phyloP scores from a whole-genome alignment of 30 jellyfish, hydroid and myxozoan genomes.

The Aurelia aurita complex sp. Pacific region DNA sequence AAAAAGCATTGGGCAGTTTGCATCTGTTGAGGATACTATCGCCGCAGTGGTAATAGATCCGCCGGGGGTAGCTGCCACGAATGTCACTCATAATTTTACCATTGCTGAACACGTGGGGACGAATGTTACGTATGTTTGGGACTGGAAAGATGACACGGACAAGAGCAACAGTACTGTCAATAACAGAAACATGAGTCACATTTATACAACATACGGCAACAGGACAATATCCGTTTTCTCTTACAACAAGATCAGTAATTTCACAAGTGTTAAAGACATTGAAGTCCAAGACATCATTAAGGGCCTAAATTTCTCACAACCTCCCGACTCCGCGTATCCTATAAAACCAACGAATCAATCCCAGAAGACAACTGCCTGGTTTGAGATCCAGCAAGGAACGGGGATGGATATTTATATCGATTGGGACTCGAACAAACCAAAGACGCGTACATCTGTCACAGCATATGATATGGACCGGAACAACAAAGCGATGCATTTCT shows the following conservation, averaged over 20 bases:
- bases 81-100: slow-evolving; percentile 11
- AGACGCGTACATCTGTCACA: slow-evolving; percentile 37
- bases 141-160: slow-evolving; percentile 66
- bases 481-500: slow-evolving; percentile 27
- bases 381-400: slow-evolving; percentile 68
- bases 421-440: slow-evolving; percentile 46
- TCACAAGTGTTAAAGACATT: slow-evolving; percentile 9
- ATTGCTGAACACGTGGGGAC: slow-evolving; percentile 60
- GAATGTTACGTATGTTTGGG: slow-evolving; percentile 76
- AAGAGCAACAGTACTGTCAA: slow-evolving; percentile 55
- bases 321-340: slow-evolving; percentile 12
- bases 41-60: slow-evolving; percentile 28
- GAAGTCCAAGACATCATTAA: slow-evolving; percentile 78
- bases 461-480: slow-evolving; percentile 60
- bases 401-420: slow-evolving; percentile 62
- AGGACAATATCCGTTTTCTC: slow-evolving; percentile 70
- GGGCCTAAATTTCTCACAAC: slow-evolving; percentile 58
- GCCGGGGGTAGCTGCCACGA: slow-evolving; percentile 73
- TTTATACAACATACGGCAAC: slow-evolving; percentile 73
- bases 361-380: slow-evolving; percentile 11
- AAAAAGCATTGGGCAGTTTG: slow-evolving; percentile 49
- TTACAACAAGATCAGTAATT: slow-evolving; percentile 68
- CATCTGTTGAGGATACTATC: slow-evolving; percentile 64
- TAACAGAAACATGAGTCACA: slow-evolving; percentile 53
- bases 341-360: slow-evolving; percentile 33